phyloP scores from a whole-genome alignment of 1,140 invertebrate genomes.

The Plutomurus gul region DNA sequence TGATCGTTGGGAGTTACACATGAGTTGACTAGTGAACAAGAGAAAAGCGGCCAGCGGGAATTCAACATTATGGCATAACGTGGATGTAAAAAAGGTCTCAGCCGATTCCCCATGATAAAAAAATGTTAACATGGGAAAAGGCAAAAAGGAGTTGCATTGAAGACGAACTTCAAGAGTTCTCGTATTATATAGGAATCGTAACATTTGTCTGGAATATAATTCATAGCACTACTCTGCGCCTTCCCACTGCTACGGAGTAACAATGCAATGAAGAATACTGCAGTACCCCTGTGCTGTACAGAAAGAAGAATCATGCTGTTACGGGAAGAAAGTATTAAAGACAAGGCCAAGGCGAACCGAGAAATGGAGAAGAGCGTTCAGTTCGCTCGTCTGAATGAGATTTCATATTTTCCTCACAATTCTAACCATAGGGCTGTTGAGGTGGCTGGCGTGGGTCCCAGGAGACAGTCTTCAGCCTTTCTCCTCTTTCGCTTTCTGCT shows the following conservation, averaged over 20 bases:
- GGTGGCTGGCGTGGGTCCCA: not conserved
- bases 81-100: not conserved
- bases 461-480: not conserved
- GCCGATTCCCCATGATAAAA: not conserved
- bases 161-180: too few relatives aligned
- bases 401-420: not conserved
- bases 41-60: not conserved
- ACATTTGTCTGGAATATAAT: constrained; percentile 3
- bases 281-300: too few relatives aligned
- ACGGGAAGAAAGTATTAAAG: too few relatives aligned
- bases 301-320: too few relatives aligned
- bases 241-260: not conserved
- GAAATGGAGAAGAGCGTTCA: not conserved
- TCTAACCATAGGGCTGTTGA: not conserved
- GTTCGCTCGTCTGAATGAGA: not conserved
- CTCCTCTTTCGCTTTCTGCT: not conserved
- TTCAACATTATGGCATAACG: not conserved
- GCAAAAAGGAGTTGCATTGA: too few relatives aligned
- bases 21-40: constrained; percentile 6
- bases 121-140: not conserved
- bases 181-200: not conserved
- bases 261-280: not conserved
- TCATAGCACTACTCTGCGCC: not conserved
- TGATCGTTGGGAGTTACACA: not conserved
- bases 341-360: not conserved